Percentiles rank a stretch among this genome's conserved stretches.
Conservation (phyloP, 2,888 invertebrate genomes). For the Colostygia pectinataria region DNA sequence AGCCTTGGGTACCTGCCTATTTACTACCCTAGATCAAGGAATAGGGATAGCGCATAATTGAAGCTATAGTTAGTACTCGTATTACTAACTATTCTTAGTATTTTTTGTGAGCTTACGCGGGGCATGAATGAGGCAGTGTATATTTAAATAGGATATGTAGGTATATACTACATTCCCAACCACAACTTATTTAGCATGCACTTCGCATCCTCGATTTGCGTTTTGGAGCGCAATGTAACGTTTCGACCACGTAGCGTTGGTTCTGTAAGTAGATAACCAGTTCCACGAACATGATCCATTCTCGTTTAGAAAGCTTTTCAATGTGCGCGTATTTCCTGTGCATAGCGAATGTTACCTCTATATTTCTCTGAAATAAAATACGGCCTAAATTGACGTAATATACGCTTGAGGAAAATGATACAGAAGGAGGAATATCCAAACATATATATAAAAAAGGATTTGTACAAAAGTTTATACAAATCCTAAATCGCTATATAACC, state of each 20-base stretch:
- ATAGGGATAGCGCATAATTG: too few relatives aligned
- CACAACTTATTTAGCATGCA: slow-evolving; percentile 36
- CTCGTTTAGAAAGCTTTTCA: slow-evolving; percentile 28
- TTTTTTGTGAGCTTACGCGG: slow-evolving; percentile 12
- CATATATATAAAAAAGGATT: not conserved
- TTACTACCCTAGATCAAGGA: not conserved
- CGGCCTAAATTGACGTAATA: not conserved
- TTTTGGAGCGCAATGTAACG: slow-evolving; percentile 36
- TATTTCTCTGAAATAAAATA: slow-evolving; percentile 2
- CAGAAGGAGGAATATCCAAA: too few relatives aligned
- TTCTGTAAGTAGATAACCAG: slow-evolving; percentile 28
- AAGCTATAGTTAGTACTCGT: too few relatives aligned
- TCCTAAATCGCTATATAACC: not conserved
- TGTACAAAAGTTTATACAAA: not conserved
- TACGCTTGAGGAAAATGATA: not conserved
- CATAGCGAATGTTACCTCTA: slow-evolving; percentile 4
- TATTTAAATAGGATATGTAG: slow-evolving; percentile 1
- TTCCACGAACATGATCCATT: slow-evolving; percentile 25
- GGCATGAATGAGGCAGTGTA: not conserved
- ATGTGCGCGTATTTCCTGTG: slow-evolving; percentile 13
- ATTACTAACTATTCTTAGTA: not conserved
- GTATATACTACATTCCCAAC: slow-evolving; percentile 6
- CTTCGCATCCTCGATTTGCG: slow-evolving; percentile 35
- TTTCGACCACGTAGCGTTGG: slow-evolving; percentile 27
- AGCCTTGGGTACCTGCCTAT: too few relatives aligned